Evolutionary conservation across 2,113 vertebrate species (phyloP).

Genomic region (Anarrhichthys ocellatus): DNA sequence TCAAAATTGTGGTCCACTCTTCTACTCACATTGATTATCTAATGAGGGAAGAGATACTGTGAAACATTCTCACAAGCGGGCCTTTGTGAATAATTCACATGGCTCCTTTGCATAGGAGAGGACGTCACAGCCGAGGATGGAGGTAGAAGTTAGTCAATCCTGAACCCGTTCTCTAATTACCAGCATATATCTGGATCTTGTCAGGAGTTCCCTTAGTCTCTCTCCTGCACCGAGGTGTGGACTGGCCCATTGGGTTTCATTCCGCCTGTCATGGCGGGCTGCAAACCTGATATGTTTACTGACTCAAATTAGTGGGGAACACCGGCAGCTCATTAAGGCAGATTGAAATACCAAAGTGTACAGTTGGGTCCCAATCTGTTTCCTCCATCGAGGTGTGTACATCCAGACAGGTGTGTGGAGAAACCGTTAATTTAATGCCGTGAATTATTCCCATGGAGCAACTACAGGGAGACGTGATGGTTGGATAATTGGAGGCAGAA

Average conservation of each 20-base stretch:
- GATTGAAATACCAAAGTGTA: conserved; percentile 41
- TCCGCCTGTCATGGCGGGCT: conserved; percentile 43
- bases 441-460: conserved; percentile 55
- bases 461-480: conserved; percentile 52
- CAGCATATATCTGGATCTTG: conserved; percentile 42
- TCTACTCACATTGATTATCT: conserved; percentile 56
- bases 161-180: conserved; percentile 59
- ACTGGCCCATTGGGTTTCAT: conserved; percentile 48
- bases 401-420: conserved; percentile 54
- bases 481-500: conserved; percentile 71
- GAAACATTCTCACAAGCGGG: conserved; percentile 41
- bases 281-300: conserved; percentile 62
- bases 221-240: conserved; percentile 12
- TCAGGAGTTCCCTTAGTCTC: conserved; percentile 25
- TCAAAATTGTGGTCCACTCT: conserved; percentile 14
- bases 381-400: conserved; percentile 18
- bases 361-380: conserved; percentile 41
- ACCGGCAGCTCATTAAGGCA: conserved; percentile 64
- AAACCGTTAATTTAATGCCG: conserved; percentile 29
- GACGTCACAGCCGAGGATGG: conserved; percentile 12
- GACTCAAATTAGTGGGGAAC: conserved; percentile 70
- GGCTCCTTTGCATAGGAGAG: conserved; percentile 66
- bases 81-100: conserved; percentile 74
- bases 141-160: conserved; percentile 25
- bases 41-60: conserved; percentile 45